Base-by-base conservation (phyloP, 2,113 vertebrate genomes). In the Rhinoptilus africanus region DNA sequence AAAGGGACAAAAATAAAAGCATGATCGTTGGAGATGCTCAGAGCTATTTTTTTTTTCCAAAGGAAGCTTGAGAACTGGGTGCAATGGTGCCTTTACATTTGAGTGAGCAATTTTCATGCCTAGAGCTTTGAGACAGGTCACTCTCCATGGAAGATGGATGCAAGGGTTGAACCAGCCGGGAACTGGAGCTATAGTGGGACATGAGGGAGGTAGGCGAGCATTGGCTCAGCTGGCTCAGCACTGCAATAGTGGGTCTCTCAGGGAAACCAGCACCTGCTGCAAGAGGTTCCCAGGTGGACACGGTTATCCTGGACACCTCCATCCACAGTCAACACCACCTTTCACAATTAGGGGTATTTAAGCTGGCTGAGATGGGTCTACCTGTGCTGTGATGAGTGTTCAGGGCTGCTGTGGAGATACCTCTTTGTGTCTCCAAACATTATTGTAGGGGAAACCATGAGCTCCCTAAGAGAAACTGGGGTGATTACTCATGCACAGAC, bases 151-250 rank as follows among this genome's bases (percentile, higher is more conserved):
- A 72, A 28, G 60, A 39, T 15, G 69, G 73, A 68, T 28, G 7
- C 60, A 59, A 53, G n/a, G 48, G 20, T 47, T 64, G 66, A 64
- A 48, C 23, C 43, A 75, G 57, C 14, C 10, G 18, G 48, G 59
- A 91, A 6, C 53, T 50, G 47, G 19, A 74, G 64, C 84, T 0
- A 0, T 34, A 30, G 30, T 3, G 2, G 10, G 48, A 5, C 12
- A n/a, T 2, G 14, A 41, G 64, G 23, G 47, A 30, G 10, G 1
- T 3, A 0, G 1, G 9, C 10, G 53, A 69, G 18, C 39, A 7
- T 1, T 7, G 51, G 8, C 23, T 67, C 6, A 20, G 35, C 18
- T 14, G 11, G 3, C 23, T 72, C 1, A 0, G n/a, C 21, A 0
- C 27, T 22, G 50, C 22, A 11, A 32, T 11, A 18, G 45, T 14